A percentile compares a stretch with the other conserved stretches of the same genome.
phyloP scores from a whole-genome alignment of 2,888 invertebrate genomes.

The Troides helena region DNA sequence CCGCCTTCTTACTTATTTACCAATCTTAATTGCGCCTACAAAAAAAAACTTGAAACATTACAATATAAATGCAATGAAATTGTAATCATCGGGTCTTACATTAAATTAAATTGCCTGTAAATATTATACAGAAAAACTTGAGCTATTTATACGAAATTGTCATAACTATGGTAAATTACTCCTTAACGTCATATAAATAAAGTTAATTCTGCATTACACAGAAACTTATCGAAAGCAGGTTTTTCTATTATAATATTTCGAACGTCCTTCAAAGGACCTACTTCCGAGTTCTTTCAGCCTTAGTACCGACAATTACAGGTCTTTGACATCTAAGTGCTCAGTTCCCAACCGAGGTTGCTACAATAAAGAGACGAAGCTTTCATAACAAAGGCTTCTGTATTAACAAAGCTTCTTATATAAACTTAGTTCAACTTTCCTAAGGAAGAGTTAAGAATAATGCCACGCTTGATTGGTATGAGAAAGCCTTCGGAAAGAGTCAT shows the following conservation, averaged over 20 bases:
- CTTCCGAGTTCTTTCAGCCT: slow-evolving; percentile 54
- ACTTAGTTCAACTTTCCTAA: too few relatives aligned
- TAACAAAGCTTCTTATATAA: too few relatives aligned
- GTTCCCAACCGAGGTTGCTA: not conserved
- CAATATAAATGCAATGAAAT: slow-evolving; percentile 17
- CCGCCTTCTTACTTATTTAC: too few relatives aligned
- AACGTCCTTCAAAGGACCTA: slow-evolving; percentile 51
- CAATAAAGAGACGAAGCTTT: too few relatives aligned
- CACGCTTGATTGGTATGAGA: too few relatives aligned
- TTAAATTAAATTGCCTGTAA: slow-evolving; percentile 1
- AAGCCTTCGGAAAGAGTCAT: too few relatives aligned
- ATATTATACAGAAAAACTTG: slow-evolving; percentile 21
- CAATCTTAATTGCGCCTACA: too few relatives aligned
- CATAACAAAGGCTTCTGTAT: too few relatives aligned
- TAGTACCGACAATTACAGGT: slow-evolving; percentile 21
- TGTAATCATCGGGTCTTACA: slow-evolving; percentile 6
- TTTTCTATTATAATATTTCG: slow-evolving; percentile 37
- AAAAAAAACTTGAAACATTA: slow-evolving; percentile 10
- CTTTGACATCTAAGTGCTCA: slow-evolving; percentile 5
- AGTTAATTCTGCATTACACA: slow-evolving; percentile 3
- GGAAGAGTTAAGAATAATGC: too few relatives aligned
- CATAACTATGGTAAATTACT: not conserved
- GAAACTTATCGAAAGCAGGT: slow-evolving; percentile 7
- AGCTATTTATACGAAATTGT: slow-evolving; percentile 13
- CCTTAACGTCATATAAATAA: slow-evolving; percentile 6